Evolutionary conservation across 2,797 vertebrate species (phyloP), one percentile per base, ranked within the genome.

Genomic region (Brachymystax lenok): DNA sequence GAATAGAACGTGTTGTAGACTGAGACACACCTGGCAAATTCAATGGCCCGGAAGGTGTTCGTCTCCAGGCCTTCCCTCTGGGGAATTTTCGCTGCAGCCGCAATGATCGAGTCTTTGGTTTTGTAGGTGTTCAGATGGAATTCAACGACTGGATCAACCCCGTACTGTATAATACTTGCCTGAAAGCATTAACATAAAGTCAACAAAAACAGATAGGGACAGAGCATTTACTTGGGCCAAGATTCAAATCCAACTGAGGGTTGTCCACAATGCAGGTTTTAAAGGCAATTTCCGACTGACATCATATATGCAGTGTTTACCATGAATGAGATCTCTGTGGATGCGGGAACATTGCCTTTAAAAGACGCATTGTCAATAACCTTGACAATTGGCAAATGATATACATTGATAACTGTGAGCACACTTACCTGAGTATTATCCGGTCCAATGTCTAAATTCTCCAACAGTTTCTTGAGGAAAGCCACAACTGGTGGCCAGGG

Each of bases 111-210:
- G 2, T 91, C 88, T 87, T 95, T 96, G 69, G 90, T 93, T 85
- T 85, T 79, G 24, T 90, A 92, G 0, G 83, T 81, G 70, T 89
- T 95, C 83, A 97, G 63, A 27, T 86, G 84, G 87, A 96, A 97
- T 77, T 96, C 85, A 21, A 95, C 85, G 2, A 83, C 80, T 1
- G 95, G 91, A 3, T 87, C 1, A 64, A 94, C 94, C 79, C 88
- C 95, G 3, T 97, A 97, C 30, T 96, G 95, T 85, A 97, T 93
- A 79, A 97, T 85, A 17, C 91, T 94, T 88, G 96, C 95, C 96
- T 97, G 87, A 17, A 82, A 84, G 2, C 19, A 69, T 63, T n/a
- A 71, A 59, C 7, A 74, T 10, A 71, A 73, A 21, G 24, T 10
- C 46, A 63, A 10, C 2, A 46, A 46, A 59, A 19, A 59, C 17